A percentile compares a stretch with the other conserved stretches of the same genome.
These are phyloP conservation scores for Nemotelus nigrinus DNA, from an alignment of 2,888 invertebrate genomes.

Conservation along the genomic window DNA sequence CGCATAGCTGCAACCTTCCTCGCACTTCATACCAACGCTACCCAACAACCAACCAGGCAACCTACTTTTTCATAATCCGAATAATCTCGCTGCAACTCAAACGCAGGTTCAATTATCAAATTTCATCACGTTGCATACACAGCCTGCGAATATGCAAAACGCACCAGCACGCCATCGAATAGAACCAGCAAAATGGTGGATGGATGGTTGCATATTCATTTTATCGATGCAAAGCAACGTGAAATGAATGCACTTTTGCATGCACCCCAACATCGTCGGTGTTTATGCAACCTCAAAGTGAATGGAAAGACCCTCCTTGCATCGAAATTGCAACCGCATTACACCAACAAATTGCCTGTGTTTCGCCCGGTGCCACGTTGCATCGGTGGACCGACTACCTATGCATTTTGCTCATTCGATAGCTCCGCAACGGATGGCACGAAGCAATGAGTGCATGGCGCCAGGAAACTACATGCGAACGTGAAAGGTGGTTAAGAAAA, in stretches of 20 bases:
- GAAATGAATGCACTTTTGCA: conserved; percentile 32
- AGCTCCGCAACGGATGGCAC: conserved; percentile 27
- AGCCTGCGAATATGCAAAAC: conserved; percentile 18
- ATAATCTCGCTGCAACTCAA: no score
- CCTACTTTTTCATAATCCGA: no score
- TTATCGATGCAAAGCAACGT: neutral
- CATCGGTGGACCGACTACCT: conserved; percentile 27
- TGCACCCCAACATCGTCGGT: conserved; percentile 30
- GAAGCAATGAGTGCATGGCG: conserved; percentile 30
- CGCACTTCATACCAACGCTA: no score
- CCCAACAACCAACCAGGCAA: no score
- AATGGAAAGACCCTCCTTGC: conserved; percentile 36
- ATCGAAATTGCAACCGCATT: conserved; percentile 24
- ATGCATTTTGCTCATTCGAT: conserved; percentile 30
- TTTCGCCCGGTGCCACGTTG: neutral
- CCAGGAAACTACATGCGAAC: conserved; percentile 31
- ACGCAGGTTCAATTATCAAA: neutral
- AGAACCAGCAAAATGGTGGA: conserved; percentile 33
- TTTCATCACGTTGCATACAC: conserved; percentile 20
- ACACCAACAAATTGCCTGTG: conserved; percentile 9
- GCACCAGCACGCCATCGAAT: conserved; percentile 12
- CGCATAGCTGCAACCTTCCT: no score
- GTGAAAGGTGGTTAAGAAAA: conserved; percentile 31
- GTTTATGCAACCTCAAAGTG: conserved; percentile 35
- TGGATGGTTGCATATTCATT: conserved; percentile 7